Percentiles rank a stretch among this genome's conserved stretches.
phyloP scores from a whole-genome alignment of 1,140 invertebrate genomes.

The Psilanteris sp. region DNA sequence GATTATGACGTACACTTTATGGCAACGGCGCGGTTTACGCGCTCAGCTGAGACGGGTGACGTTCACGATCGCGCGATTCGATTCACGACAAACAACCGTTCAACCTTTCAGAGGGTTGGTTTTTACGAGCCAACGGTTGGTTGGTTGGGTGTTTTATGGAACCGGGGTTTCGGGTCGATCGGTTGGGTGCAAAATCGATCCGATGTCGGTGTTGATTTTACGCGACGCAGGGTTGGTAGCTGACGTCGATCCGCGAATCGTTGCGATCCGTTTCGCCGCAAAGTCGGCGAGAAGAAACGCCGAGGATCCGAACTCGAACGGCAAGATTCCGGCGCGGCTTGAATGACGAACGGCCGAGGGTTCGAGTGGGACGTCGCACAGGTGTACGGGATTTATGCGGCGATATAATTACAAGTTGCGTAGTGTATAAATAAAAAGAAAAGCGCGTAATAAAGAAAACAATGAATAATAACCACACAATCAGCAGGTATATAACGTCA shows the following conservation, averaged over 20 bases:
- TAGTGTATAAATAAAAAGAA: slow-evolving; percentile 47
- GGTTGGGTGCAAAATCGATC: no score
- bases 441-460: slow-evolving; percentile 59
- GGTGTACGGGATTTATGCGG: slow-evolving; percentile 8
- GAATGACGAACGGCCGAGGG: slow-evolving; percentile 17
- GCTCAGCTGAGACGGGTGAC: slow-evolving; percentile 23
- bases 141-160: no score
- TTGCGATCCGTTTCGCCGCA: no score
- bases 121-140: no score
- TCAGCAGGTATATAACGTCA: slow-evolving; percentile 53
- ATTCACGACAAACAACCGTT: not conserved
- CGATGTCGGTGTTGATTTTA: no score
- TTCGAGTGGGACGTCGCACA: slow-evolving; percentile 24
- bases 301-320: slow-evolving; percentile 6
- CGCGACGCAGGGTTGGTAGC: no score
- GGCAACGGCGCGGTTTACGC: slow-evolving; percentile 24
- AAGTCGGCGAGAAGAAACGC: no score
- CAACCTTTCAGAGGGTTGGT: no score
- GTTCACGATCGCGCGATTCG: slow-evolving; percentile 1
- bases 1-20: slow-evolving; percentile 44
- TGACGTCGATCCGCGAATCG: no score
- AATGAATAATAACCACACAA: slow-evolving; percentile 63
- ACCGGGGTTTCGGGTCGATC: no score
- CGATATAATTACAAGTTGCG: slow-evolving; percentile 53
- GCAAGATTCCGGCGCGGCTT: slow-evolving; percentile 11